Base-by-base conservation (phyloP, 92 coral and sea anemone species). In the Parazoanthus swiftii region DNA sequence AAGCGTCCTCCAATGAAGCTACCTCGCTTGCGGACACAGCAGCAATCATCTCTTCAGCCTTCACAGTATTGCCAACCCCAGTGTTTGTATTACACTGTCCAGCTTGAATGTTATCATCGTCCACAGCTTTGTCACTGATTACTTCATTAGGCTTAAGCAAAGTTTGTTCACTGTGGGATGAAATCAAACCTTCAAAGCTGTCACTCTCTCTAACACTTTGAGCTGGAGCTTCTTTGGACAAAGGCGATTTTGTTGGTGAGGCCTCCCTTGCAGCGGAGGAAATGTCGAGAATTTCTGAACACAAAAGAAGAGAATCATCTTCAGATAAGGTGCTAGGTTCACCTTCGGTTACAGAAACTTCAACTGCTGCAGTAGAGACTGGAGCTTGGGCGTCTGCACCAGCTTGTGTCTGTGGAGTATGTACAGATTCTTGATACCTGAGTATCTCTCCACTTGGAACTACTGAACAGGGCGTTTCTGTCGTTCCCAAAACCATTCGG, bases 241-340 rank as follows among this genome's bases (percentile, higher is more conserved):
- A 29, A 54, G 43, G 72, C n/a, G 89, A 91, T 68, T 79, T 77
- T 2, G 86, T 67, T 7, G 92, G 77, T 18, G 95, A 80, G 6
- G 71, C 79, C 23, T 90, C 95, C 14, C 88, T 81, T 42, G 85
- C 88, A 21, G 89, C 91, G 21, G 93, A 88, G 20, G 91, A 85
- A 42, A 85, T 82, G 89, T 95, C 98, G 11, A 95, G 91, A 74
- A 94, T 95, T 89, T 95, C 98, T 59, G 98, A 95, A 77, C 98
- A 95, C 78, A 95, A 88, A 7, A 95, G 90, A 36, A 92, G 81
- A 58, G 92, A 89, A 46, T 95, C 98, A 90, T 95, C 98, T 85
- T 95, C 98, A 23, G 98, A 93, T 14, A 91, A 93, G n/a, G 91
- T 88, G 86, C 91, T 94, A 79, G 89, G 91, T 81, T 94, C 98